Percentiles rank a stretch among this genome's conserved stretches.
Conservation (phyloP, 64 coral and sea anemone genomes). For the Orbicella faveolata region DNA sequence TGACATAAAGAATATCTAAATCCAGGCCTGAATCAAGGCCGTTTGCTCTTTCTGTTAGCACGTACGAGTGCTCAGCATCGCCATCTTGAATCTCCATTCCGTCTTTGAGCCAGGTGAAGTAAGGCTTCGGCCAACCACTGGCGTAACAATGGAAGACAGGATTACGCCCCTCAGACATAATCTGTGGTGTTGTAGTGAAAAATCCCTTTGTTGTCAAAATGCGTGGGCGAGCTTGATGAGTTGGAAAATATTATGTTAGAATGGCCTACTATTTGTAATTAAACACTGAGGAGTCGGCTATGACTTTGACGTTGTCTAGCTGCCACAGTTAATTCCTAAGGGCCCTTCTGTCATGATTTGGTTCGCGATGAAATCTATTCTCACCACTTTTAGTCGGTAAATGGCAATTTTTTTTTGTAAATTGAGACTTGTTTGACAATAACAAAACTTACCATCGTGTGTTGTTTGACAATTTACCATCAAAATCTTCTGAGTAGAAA, state of each 20-base stretch:
- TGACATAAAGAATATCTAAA: neutral
- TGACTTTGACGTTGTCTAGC: no score
- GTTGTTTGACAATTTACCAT: no score
- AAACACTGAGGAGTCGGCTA: no score
- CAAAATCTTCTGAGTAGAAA: no score
- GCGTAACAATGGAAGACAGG: slow-evolving; percentile 34
- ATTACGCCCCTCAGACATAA: neutral
- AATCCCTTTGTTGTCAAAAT: slow-evolving; percentile 1
- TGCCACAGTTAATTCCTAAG: no score
- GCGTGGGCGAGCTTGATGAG: neutral
- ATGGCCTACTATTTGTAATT: neutral
- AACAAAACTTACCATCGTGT: no score
- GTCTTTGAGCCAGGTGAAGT: slow-evolving; percentile 5
- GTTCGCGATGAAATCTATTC: no score
- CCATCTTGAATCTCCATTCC: neutral
- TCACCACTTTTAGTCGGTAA: no score
- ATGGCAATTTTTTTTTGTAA: no score
- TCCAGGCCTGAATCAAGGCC: neutral
- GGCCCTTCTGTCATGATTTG: no score
- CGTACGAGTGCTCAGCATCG: neutral
- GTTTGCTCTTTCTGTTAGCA: neutral
- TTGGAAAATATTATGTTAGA: neutral
- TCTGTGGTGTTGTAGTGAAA: slow-evolving; percentile 28
- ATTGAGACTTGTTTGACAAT: no score
- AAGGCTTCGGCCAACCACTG: slow-evolving; percentile 26